phyloP scores from a whole-genome alignment of 37 sponge, comb jelly and placozoan genomes.

The Eunapius fragilis region DNA sequence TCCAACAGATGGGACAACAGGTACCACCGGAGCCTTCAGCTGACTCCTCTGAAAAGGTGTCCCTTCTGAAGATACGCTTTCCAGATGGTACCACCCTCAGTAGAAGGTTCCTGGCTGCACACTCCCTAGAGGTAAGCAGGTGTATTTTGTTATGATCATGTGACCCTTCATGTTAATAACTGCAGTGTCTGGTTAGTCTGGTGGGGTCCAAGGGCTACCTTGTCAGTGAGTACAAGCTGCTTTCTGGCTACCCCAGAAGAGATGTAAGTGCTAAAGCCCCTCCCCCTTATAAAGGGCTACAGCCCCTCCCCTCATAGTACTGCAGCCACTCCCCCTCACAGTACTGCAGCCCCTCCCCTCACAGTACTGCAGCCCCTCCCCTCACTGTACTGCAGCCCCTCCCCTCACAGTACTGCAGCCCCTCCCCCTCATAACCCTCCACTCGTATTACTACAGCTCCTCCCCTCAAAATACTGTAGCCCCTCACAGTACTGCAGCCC shows the following conservation, averaged over 20 bases:
- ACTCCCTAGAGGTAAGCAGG: constrained; percentile 30
- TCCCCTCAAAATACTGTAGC: too few species aligned
- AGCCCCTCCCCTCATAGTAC: too few species aligned
- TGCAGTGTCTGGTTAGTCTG: constrained; percentile 57
- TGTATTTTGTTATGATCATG: too few species aligned
- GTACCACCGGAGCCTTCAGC: constrained; percentile 69
- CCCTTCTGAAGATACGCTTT: constrained; percentile 64
- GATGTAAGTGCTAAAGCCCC: constrained; percentile 60
- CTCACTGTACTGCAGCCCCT: too few species aligned
- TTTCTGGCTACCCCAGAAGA: constrained; percentile 68
- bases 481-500: too few species aligned
- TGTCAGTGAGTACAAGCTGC: constrained; percentile 44
- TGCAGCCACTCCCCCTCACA: too few species aligned
- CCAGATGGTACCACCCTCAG: constrained; percentile 65
- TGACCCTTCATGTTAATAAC: background rate
- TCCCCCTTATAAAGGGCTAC: too few species aligned
- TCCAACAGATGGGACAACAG: constrained; percentile 9
- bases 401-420: too few species aligned
- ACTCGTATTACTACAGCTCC: too few species aligned
- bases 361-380: too few species aligned
- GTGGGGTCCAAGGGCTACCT: constrained; percentile 69
- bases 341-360: too few species aligned
- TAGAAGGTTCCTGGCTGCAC: constrained; percentile 71
- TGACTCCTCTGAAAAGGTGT: constrained; percentile 30
- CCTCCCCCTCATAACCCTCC: too few species aligned